Conservation (phyloP, 2,888 invertebrate species). For the Spialia ferax region DNA sequence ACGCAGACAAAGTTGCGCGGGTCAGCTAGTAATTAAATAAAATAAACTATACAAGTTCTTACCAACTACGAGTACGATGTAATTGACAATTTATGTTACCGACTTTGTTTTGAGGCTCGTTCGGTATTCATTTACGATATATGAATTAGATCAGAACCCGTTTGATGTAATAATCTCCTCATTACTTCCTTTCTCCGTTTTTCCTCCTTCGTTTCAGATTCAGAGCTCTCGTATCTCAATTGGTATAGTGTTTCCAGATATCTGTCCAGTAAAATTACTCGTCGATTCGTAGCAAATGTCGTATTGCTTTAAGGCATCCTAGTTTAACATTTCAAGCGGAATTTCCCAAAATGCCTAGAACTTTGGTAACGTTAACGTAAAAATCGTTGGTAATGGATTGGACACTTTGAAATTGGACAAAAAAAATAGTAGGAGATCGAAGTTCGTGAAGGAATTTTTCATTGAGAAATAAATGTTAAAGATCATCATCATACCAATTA, state of each 20-base stretch:
- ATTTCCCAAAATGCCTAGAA: background rate
- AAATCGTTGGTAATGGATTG: background rate
- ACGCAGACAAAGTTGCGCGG: no score
- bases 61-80: no score
- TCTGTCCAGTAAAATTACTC: constrained; percentile 15
- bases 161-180: constrained; percentile 33
- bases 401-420: background rate
- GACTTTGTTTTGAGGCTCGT: no score
- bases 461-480: no score
- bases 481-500: no score
- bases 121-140: no score
- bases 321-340: background rate
- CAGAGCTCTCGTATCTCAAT: constrained; percentile 25
- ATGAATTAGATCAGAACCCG: constrained; percentile 33
- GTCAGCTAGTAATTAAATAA: no score
- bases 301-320: background rate
- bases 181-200: no score
- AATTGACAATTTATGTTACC: no score
- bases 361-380: no score
- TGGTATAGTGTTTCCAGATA: constrained; percentile 27
- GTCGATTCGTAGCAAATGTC: background rate
- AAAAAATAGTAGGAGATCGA: background rate
- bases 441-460: no score
- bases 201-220: constrained; percentile 27
- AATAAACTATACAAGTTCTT: no score